These are phyloP conservation scores for Mesitornis unicolor DNA, from an alignment of 2,113 vertebrate species.

Conservation along the genomic window DNA sequence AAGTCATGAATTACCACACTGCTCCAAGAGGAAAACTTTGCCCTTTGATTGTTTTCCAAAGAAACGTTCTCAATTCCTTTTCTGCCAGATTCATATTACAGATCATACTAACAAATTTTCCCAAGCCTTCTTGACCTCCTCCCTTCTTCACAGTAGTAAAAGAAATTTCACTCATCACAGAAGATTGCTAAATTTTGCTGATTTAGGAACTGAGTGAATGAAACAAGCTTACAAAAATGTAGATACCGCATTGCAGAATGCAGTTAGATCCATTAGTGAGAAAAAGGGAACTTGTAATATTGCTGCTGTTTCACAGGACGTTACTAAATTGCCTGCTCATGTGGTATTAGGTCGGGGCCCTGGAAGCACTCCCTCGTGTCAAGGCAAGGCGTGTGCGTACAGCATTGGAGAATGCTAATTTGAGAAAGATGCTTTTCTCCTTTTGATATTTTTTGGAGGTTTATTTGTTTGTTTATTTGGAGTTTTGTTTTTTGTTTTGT, in stretches of 20 bases:
- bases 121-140: slow-evolving; percentile 63
- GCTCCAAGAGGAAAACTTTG: slow-evolving; percentile 49
- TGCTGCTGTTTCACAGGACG: background rate
- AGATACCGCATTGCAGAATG: background rate
- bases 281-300: background rate
- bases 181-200: slow-evolving; percentile 32
- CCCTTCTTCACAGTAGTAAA: slow-evolving; percentile 16
- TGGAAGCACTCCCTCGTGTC: background rate
- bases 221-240: slow-evolving; percentile 17
- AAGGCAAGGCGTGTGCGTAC: background rate
- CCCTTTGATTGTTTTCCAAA: slow-evolving; percentile 66
- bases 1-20: slow-evolving; percentile 34
- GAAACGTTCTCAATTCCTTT: slow-evolving; percentile 57
- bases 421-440: no score
- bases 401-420: background rate
- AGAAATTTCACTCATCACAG: slow-evolving; percentile 15
- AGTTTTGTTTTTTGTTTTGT: no score
- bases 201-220: slow-evolving; percentile 19
- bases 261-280: background rate
- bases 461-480: no score
- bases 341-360: background rate
- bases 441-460: no score
- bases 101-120: slow-evolving; percentile 56
- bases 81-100: slow-evolving; percentile 51
- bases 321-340: background rate